A percentile compares a stretch with the other conserved stretches of the same genome.
These are phyloP conservation scores for Epinephelus lanceolatus DNA, from an alignment of 2,113 vertebrate genomes.

Conservation along the genomic window DNA sequence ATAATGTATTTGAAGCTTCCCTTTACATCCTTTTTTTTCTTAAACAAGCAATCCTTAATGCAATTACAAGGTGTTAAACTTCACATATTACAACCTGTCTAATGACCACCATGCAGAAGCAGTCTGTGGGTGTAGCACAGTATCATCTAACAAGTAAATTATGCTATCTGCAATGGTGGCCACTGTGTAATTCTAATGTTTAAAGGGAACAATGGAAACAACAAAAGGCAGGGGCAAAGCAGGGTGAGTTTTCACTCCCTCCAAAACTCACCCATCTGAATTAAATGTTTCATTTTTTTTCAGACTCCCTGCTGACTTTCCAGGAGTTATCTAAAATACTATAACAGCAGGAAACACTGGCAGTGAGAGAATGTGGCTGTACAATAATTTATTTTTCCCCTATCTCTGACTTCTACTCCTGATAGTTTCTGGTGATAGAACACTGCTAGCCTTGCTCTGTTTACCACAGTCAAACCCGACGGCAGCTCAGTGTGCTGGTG, in stretches of 20 bases:
- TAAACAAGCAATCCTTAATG: not conserved
- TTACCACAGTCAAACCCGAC: constrained; percentile 41
- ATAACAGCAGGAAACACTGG: constrained; percentile 30
- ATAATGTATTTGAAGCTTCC: not conserved
- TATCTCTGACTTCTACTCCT: constrained; percentile 41
- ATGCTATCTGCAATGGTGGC: not conserved
- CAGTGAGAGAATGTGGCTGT: constrained; percentile 33
- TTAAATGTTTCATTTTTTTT: constrained; percentile 20
- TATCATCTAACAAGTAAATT: constrained; percentile 1
- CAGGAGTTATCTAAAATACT: constrained; percentile 40
- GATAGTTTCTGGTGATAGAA: constrained; percentile 36
- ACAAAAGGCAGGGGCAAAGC: not conserved
- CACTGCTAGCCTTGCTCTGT: constrained; percentile 43
- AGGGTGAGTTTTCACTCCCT: not conserved
- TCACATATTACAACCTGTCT: not conserved
- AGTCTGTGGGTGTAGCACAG: not conserved
- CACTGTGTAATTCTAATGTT: not conserved
- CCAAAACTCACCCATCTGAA: not conserved
- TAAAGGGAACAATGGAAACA: not conserved
- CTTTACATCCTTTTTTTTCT: not conserved
- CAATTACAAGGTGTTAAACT: constrained; percentile 4
- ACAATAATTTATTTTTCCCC: constrained; percentile 48
- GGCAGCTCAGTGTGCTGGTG: constrained; percentile 18
- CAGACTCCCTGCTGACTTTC: constrained; percentile 19
- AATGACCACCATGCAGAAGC: not conserved